Evolutionary conservation across 1,140 invertebrate species (phyloP), one percentile per base, ranked within the genome.

Genomic region (Platyura marginata): DNA sequence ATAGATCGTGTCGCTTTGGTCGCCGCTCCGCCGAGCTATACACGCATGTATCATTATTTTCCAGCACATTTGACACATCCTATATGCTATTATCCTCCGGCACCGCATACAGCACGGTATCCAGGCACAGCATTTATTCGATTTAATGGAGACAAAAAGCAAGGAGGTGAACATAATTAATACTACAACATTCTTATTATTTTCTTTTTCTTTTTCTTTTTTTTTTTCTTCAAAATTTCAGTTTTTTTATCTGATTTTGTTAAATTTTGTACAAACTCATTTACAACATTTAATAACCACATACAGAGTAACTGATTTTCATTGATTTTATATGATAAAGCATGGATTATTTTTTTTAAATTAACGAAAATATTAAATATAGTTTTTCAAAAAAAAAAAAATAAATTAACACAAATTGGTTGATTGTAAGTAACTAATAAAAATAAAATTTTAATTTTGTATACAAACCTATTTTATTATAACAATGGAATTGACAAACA

Each of bases 1-100:
- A 33, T 62, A 65, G 65, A 67, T 66, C 55, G 57, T 47, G 57
- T 63, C 54, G 62, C 59, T 42, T 49, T 64, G 48, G 63, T 64
- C 53, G 58, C 61, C 44, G 63, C 63, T 47, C 65, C 66, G 49
- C 64, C 65, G 46, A 67, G 65, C 58, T 68, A 68, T 60, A 64
- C 62, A 55, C 58, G 66, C 54, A 63, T 67, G 53, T 66, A 65
- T 56, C 66, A 63, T 56, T 63, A 63, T 59, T 67, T 60, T 60
- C 57, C 57, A 59, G 57, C 57, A 60, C 57, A 60, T 48, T 49
- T 59, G 55, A 57, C 55, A 53, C 57, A 63, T 54, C 61, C 61
- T 52, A 62, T 61, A 49, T 62, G 60, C 50, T 60, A 57, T 51
- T 59, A 62, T 50, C 56, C 57, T 48, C 51, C 53, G 42, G 46